Evolutionary conservation across 1,140 invertebrate genomes (phyloP).

Genomic region (Saccostrea glomerata): DNA sequence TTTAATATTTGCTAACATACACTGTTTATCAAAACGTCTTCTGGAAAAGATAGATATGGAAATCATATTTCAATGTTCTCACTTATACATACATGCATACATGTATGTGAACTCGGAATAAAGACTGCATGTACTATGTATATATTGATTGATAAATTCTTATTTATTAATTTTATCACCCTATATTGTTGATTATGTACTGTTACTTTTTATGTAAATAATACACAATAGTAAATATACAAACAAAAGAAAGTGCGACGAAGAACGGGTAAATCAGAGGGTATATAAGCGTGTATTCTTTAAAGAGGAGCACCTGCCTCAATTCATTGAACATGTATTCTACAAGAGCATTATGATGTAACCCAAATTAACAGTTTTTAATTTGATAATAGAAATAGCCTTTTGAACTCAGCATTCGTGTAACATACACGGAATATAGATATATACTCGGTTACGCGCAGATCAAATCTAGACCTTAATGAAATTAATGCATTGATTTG

Average conservation of each 20-base stretch:
- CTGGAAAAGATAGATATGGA: neutral
- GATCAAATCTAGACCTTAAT: too few relatives aligned
- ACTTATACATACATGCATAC: neutral
- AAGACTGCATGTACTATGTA: neutral
- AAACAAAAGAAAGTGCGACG: constrained; percentile 18
- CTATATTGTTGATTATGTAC: neutral
- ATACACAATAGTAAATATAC: constrained; percentile 13
- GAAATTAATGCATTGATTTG: too few relatives aligned
- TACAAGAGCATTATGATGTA: neutral
- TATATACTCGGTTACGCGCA: neutral
- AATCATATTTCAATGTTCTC: neutral
- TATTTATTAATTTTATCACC: neutral
- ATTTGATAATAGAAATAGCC: neutral
- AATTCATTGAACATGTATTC: neutral
- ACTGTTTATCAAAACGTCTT: neutral
- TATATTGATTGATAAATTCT: neutral
- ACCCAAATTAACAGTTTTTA: neutral
- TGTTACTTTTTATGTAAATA: neutral
- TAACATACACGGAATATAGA: neutral
- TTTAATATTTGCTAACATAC: neutral
- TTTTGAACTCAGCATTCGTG: neutral
- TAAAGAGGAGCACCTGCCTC: neutral
- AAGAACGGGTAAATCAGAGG: neutral
- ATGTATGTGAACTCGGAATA: neutral
- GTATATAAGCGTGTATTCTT: neutral